Evolutionary conservation across 1,140 invertebrate species (phyloP).

Genomic region (Myzus persicae): DNA sequence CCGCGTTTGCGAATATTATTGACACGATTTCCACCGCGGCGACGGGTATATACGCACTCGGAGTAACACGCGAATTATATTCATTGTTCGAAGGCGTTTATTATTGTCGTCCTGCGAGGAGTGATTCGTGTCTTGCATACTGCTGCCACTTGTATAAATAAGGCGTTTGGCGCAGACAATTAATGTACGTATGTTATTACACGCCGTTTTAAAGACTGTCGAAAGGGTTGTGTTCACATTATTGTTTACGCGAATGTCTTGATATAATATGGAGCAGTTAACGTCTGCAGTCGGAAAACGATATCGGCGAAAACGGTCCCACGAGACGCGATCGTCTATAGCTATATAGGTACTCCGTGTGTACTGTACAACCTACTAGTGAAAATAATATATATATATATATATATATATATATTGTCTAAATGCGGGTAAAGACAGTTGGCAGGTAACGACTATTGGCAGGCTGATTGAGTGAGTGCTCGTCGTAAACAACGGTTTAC

Average conservation of each 20-base stretch:
- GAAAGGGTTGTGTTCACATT: background rate
- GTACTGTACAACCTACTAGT: background rate
- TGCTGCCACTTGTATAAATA: background rate
- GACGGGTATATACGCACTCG: background rate
- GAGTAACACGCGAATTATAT: background rate
- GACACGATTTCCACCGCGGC: background rate
- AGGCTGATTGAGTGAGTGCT: background rate
- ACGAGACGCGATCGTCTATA: background rate
- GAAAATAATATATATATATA: conserved; percentile 1
- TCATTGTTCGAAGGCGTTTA: background rate
- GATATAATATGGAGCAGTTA: background rate
- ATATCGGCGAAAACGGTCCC: background rate
- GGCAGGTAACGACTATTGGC: background rate
- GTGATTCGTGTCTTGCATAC: background rate
- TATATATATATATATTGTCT: too few species aligned
- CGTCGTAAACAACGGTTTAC: background rate
- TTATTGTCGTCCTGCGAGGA: background rate
- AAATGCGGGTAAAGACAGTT: too few species aligned
- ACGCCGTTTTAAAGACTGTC: background rate
- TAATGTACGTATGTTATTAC: too few species aligned
- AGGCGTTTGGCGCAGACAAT: too few species aligned
- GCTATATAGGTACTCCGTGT: too few species aligned
- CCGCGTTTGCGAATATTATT: background rate
- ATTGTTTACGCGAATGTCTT: background rate
- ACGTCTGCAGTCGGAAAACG: background rate